Conservation (phyloP, 2,797 vertebrate species). For the Manis crassicaudata region DNA sequence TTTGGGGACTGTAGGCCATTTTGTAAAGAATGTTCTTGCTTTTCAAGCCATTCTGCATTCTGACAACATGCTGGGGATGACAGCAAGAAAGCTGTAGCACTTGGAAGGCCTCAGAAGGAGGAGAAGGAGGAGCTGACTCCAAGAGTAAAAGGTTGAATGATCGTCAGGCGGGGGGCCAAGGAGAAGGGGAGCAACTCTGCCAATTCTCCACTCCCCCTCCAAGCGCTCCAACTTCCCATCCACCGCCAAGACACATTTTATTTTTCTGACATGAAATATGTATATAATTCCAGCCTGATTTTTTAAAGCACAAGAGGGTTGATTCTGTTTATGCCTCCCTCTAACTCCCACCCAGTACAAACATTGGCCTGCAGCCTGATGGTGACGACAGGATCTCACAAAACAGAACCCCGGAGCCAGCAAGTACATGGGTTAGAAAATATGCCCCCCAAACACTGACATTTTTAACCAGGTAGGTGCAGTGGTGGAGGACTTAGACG, state of each 20-base stretch:
- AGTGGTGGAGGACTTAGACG: background rate
- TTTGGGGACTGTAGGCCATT: background rate
- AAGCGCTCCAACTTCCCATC: slow-evolving; percentile 70
- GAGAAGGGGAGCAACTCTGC: slow-evolving; percentile 63
- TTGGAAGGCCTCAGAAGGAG: slow-evolving; percentile 66
- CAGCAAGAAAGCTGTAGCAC: slow-evolving; percentile 53
- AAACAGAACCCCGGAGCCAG: slow-evolving; percentile 70
- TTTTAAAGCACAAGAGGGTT: slow-evolving; percentile 75
- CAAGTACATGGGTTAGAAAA: slow-evolving; percentile 62
- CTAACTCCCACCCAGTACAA: slow-evolving; percentile 77
- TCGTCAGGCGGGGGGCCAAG: slow-evolving; percentile 71
- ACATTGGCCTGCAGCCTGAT: slow-evolving; percentile 69
- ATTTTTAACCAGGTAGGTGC: slow-evolving; percentile 27
- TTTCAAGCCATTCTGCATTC: background rate
- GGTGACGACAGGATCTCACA: slow-evolving; percentile 71
- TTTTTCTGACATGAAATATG: slow-evolving; percentile 82
- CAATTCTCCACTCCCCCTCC: slow-evolving; percentile 75
- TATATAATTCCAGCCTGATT: slow-evolving; percentile 72
- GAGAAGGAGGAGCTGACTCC: slow-evolving; percentile 62
- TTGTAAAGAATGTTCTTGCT: background rate
- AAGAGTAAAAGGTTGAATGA: slow-evolving; percentile 78
- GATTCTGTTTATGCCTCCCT: slow-evolving; percentile 73
- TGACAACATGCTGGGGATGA: slow-evolving; percentile 20
- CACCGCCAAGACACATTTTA: slow-evolving; percentile 77
- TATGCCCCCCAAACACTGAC: slow-evolving; percentile 42